phyloP scores from a whole-genome alignment of 2,888 invertebrate species.

The Melangyna quadrimaculata region DNA sequence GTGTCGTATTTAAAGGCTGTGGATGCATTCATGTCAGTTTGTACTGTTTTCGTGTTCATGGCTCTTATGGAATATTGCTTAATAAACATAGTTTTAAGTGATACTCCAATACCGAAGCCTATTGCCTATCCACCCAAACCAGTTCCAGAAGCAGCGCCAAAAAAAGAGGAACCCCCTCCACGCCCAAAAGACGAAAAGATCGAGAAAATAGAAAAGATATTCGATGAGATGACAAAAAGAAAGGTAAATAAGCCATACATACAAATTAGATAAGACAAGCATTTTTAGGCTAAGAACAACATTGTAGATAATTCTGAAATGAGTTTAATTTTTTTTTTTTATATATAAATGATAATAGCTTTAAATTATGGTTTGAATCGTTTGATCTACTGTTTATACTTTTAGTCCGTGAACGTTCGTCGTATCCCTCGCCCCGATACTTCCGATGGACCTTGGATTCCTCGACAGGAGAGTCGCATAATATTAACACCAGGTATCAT shows the following conservation, averaged over 20 bases:
- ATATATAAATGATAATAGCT: too few species aligned
- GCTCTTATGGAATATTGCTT: conserved; percentile 96
- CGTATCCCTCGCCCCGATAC: conserved; percentile 78
- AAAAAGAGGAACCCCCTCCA: conserved; percentile 76
- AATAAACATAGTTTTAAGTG: conserved; percentile 86
- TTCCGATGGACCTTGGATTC: conserved; percentile 80
- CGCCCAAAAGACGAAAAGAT: conserved; percentile 77
- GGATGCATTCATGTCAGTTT: conserved; percentile 96
- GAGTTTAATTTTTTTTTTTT: background rate
- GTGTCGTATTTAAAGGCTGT: conserved; percentile 96
- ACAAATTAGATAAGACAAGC: too few species aligned
- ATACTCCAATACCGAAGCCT: conserved; percentile 80
- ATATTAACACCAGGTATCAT: conserved; percentile 78
- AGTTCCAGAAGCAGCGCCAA: conserved; percentile 76
- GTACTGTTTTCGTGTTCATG: conserved; percentile 96
- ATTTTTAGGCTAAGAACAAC: background rate
- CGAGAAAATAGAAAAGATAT: conserved; percentile 80
- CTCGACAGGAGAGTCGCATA: conserved; percentile 80
- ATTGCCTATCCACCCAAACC: conserved; percentile 79
- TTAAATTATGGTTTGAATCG: too few species aligned
- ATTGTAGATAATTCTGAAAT: background rate
- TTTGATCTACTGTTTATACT: background rate
- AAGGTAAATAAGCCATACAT: conserved; percentile 74
- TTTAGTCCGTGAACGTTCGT: conserved; percentile 71
- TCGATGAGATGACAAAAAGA: conserved; percentile 80